Evolutionary conservation across 1,140 invertebrate genomes (phyloP), one percentile per base, ranked within the genome.

Genomic region (Drosophila arawakana): DNA sequence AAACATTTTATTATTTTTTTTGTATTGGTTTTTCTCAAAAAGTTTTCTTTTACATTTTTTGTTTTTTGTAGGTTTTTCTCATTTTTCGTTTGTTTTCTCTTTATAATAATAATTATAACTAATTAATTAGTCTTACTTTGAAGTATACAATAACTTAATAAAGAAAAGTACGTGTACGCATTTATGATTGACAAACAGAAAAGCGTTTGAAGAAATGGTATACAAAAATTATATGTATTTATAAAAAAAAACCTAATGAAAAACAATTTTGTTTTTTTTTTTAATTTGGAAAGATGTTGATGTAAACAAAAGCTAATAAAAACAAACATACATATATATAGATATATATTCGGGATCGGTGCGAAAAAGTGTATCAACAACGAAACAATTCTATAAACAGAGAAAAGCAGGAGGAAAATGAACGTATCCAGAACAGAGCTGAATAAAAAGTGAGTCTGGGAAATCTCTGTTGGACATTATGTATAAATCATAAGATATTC

Each of bases 51-150:
- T 82, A 57, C 46, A 61, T 65, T 78, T 71, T 81, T 78, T 68
- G 47, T 59, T 78, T 76, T 30, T 81, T 81, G 59, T 44, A 57
- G 50, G 39, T 46, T 73, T 30, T 63, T 80, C 60, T 77, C 44
- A 39, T 78, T 63, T 77, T 60, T 72, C 44, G 58, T 77, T 88
- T 82, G 25, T 30, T 30, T 63, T 69, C 49, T 57, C 30, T 58
- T 3, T 58, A 55, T 72, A 58, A 52, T 76, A 65, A 71, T 63
- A 74, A 50, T 75, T 76, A 76, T 46, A 88, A 78, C 79, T 88
- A 88, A 89, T 89, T 88, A 89, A 88, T 88, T 89, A 89, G 84
- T 88, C 83, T 88, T 88, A 88, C 77, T 79, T 84, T 89, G 80
- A 88, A 89, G 80, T 88, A 89, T 74, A 88, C 73, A 89, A 89